These are phyloP conservation scores for Dicranocentrus wangi DNA, from an alignment of 2,888 invertebrate genomes.

Conservation along the genomic window DNA sequence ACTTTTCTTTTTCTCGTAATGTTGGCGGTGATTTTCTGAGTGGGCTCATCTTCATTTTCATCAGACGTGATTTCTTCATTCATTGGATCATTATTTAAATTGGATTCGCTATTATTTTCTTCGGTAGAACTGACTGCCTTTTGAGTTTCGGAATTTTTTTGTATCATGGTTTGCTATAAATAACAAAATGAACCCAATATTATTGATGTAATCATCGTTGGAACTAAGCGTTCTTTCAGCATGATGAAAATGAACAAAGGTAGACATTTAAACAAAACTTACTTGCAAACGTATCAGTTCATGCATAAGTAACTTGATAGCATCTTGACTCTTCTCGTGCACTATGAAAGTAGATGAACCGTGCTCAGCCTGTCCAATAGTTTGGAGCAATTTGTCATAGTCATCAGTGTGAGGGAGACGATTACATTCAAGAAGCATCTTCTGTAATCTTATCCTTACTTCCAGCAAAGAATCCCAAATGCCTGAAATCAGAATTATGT, in stretches of 20 bases:
- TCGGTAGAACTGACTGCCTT: slow-evolving; percentile 74
- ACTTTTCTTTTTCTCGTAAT: slow-evolving; percentile 34
- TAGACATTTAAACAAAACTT: no score
- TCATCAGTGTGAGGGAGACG: slow-evolving; percentile 83
- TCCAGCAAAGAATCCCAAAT: slow-evolving; percentile 90
- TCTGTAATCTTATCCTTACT: slow-evolving; percentile 90
- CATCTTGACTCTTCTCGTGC: slow-evolving; percentile 71
- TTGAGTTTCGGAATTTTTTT: slow-evolving; percentile 81
- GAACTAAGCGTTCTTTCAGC: slow-evolving; percentile 75
- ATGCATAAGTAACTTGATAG: slow-evolving; percentile 79
- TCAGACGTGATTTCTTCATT: slow-evolving; percentile 70
- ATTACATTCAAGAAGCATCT: slow-evolving; percentile 84
- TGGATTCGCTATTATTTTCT: background rate
- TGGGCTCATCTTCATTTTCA: slow-evolving; percentile 51
- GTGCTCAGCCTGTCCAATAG: slow-evolving; percentile 75
- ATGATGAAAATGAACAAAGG: no score
- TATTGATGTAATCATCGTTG: no score
- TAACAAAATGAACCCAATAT: slow-evolving; percentile 77
- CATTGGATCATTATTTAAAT: slow-evolving; percentile 1
- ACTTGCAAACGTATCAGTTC: slow-evolving; percentile 78
- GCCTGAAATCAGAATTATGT: slow-evolving; percentile 61
- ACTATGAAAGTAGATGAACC: slow-evolving; percentile 62
- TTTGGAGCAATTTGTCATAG: slow-evolving; percentile 76
- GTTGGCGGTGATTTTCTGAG: background rate
- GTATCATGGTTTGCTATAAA: slow-evolving; percentile 73